phyloP scores from a whole-genome alignment of 2,797 vertebrate genomes.

The Chiloscyllium punctatum region DNA sequence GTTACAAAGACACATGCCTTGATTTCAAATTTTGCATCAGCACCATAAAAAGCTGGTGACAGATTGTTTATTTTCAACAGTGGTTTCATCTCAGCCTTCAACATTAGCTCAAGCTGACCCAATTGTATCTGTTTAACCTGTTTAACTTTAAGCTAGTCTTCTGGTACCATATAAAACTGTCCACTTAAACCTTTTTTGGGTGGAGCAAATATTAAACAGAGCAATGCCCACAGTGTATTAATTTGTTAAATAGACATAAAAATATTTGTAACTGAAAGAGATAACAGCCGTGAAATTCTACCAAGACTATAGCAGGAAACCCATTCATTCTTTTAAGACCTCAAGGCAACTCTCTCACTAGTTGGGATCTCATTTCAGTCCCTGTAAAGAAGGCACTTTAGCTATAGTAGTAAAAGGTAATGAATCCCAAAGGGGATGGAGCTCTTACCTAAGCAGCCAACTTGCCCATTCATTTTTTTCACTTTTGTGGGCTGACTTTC shows the following conservation, averaged over 20 bases:
- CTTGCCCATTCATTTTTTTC: too few relatives aligned
- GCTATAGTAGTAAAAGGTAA: too few relatives aligned
- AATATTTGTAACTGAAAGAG: neutral
- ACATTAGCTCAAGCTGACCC: neutral
- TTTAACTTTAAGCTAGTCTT: neutral
- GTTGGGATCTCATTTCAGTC: too few relatives aligned
- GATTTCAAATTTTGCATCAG: neutral
- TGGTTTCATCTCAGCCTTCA: neutral
- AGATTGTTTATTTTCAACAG: neutral
- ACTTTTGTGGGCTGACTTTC: too few relatives aligned
- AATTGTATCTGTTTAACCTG: neutral
- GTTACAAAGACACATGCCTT: neutral
- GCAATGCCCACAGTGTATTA: neutral
- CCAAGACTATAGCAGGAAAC: too few relatives aligned
- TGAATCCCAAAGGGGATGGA: too few relatives aligned
- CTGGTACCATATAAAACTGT: neutral
- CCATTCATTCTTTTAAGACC: too few relatives aligned
- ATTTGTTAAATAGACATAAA: neutral
- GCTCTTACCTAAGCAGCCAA: too few relatives aligned
- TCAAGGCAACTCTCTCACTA: too few relatives aligned
- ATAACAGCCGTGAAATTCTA: neutral
- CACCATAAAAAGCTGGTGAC: neutral
- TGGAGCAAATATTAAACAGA: neutral
- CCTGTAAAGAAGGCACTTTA: too few relatives aligned
- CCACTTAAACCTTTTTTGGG: neutral